Conservation (phyloP, 1,140 invertebrate genomes). For the Chrysomallon squamiferum region DNA sequence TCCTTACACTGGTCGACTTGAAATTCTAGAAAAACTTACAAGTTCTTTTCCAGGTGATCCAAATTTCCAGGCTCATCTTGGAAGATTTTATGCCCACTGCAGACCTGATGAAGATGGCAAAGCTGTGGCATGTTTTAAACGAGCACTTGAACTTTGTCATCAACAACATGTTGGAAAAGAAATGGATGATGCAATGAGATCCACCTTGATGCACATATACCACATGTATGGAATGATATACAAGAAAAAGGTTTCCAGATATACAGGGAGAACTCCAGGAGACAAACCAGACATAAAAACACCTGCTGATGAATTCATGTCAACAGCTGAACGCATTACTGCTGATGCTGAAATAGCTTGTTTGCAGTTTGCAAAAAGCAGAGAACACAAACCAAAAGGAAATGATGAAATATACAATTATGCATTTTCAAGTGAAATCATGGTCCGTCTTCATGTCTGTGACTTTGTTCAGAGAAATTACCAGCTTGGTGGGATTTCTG, state of each 20-base stretch:
- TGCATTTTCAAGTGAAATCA: constrained; percentile 23
- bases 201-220: constrained; percentile 23
- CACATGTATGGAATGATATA: constrained; percentile 34
- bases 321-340: constrained; percentile 6
- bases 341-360: constrained; percentile 15
- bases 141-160: constrained; percentile 18
- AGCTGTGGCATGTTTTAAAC: constrained; percentile 22
- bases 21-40: constrained; percentile 21
- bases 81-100: constrained; percentile 25
- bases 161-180: not conserved
- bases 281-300: constrained; percentile 3
- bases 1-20: constrained; percentile 22
- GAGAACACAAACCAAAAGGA: constrained; percentile 10
- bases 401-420: constrained; percentile 9
- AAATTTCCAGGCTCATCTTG: constrained; percentile 33
- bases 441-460: constrained; percentile 18
- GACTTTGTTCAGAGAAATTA: constrained; percentile 14
- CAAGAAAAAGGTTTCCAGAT: constrained; percentile 8
- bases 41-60: constrained; percentile 26
- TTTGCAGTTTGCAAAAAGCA: constrained; percentile 7
- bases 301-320: not conserved
- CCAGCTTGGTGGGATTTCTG: not conserved
- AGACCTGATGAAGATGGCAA: constrained; percentile 24
- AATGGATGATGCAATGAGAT: constrained; percentile 3
- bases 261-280: constrained; percentile 13